A percentile compares a stretch with the other conserved stretches of the same genome.
Evolutionary conservation across 2,888 invertebrate species (phyloP).

Genomic region (Chouioia cunea): DNA sequence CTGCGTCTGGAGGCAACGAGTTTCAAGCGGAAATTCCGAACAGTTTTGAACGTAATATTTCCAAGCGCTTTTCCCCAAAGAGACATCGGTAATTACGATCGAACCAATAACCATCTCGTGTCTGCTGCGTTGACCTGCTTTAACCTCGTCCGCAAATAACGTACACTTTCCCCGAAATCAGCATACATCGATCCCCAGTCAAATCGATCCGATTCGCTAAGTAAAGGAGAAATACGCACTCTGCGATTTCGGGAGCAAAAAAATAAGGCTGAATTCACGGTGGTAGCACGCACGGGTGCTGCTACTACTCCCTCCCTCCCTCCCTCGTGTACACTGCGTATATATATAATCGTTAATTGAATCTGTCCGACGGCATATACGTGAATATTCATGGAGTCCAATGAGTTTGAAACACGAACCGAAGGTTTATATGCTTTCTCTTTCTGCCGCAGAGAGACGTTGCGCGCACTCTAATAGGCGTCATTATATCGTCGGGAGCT

Average conservation of each 20-base stretch:
- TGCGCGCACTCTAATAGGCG: slow-evolving; percentile 35
- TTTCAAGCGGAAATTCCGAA: no score
- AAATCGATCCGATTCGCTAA: slow-evolving; percentile 12
- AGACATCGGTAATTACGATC: no score
- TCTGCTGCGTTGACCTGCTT: not conserved
- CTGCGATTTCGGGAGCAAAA: not conserved
- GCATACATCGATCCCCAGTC: slow-evolving; percentile 13
- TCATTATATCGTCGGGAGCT: slow-evolving; percentile 36
- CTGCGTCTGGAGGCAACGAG: no score
- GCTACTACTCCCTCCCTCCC: no score
- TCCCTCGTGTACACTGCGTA: no score
- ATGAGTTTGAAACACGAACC: slow-evolving; percentile 36
- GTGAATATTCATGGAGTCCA: slow-evolving; percentile 37
- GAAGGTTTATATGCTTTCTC: not conserved
- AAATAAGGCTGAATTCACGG: not conserved
- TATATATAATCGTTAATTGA: slow-evolving; percentile 50
- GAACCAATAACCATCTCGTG: not conserved
- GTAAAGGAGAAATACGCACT: not conserved
- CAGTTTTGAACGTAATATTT: no score
- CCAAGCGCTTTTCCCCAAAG: no score
- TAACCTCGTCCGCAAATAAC: slow-evolving; percentile 19
- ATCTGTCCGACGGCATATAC: slow-evolving; percentile 33
- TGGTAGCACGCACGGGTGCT: no score
- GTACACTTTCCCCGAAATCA: slow-evolving; percentile 21
- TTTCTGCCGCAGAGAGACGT: not conserved